A percentile compares a stretch with the other conserved stretches of the same genome.
phyloP scores from a whole-genome alignment of 2,797 vertebrate species.

The Scleropages formosus region DNA sequence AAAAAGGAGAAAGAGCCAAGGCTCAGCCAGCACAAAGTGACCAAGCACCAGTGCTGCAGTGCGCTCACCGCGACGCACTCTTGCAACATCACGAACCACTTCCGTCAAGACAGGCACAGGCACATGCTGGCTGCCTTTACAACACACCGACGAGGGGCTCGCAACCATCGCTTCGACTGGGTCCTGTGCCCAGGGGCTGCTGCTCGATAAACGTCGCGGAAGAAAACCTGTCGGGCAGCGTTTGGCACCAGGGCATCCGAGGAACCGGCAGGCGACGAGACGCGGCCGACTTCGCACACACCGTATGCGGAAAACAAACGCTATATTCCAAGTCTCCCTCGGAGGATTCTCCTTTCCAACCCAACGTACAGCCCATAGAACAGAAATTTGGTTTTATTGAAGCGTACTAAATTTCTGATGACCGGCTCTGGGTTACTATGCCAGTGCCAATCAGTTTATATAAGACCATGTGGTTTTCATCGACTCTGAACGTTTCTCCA shows the following conservation, averaged over 20 bases:
- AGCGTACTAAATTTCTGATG: not conserved
- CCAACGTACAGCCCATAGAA: not conserved
- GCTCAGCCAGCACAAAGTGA: too few species aligned
- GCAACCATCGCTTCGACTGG: not conserved
- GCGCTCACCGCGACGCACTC: too few species aligned
- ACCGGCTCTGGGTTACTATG: constrained; percentile 40
- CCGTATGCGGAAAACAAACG: not conserved
- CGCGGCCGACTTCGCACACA: not conserved
- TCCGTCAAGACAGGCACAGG: not conserved
- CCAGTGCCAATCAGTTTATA: constrained; percentile 62
- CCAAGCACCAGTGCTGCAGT: too few species aligned
- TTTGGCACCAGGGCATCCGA: not conserved
- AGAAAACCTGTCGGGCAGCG: not conserved
- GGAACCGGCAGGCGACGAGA: not conserved
- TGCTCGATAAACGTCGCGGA: not conserved
- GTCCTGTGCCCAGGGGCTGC: not conserved
- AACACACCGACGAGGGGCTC: not conserved
- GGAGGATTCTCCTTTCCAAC: not conserved
- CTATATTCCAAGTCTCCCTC: not conserved
- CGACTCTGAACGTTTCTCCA: constrained; percentile 50
- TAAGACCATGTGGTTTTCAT: constrained; percentile 68
- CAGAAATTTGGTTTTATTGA: constrained; percentile 8
- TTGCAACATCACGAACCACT: too few species aligned
- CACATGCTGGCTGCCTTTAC: not conserved
- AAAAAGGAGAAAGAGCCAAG: too few species aligned